A percentile compares a stretch with the other conserved stretches of the same genome.
These are phyloP conservation scores for Tokudaia muenninki DNA, from an alignment of 2,797 vertebrate species.

Conservation along the genomic window DNA sequence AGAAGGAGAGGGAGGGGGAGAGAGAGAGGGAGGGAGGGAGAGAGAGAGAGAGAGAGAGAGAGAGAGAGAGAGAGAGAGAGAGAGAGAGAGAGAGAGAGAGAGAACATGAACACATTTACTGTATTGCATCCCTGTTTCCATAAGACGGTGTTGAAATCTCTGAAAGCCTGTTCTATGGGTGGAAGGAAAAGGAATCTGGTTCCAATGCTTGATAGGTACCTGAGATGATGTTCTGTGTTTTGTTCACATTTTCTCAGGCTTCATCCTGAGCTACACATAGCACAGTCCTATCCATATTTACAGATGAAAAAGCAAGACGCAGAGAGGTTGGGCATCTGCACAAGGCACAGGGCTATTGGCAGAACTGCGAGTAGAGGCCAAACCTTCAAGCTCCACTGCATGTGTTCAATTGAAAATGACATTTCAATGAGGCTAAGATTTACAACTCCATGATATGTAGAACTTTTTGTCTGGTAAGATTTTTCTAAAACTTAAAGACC, in stretches of 20 bases:
- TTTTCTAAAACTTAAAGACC: slow-evolving; percentile 38
- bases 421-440: slow-evolving; percentile 27
- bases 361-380: neutral
- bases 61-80: no score
- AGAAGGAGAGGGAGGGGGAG: no score
- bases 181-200: neutral
- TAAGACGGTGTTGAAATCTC: neutral
- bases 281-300: neutral
- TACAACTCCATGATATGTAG: neutral
- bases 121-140: neutral
- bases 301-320: slow-evolving; percentile 17
- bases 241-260: neutral
- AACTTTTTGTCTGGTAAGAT: slow-evolving; percentile 46
- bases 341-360: neutral
- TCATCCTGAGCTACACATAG: neutral
- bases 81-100: neutral
- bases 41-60: no score
- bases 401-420: neutral
- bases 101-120: neutral
- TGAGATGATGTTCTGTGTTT: neutral
- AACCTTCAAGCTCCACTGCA: neutral
- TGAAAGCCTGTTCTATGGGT: neutral
- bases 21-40: no score
- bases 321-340: neutral
- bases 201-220: neutral